phyloP scores from a whole-genome alignment of 1,140 invertebrate genomes.

The Zaprionus lachaisei region DNA sequence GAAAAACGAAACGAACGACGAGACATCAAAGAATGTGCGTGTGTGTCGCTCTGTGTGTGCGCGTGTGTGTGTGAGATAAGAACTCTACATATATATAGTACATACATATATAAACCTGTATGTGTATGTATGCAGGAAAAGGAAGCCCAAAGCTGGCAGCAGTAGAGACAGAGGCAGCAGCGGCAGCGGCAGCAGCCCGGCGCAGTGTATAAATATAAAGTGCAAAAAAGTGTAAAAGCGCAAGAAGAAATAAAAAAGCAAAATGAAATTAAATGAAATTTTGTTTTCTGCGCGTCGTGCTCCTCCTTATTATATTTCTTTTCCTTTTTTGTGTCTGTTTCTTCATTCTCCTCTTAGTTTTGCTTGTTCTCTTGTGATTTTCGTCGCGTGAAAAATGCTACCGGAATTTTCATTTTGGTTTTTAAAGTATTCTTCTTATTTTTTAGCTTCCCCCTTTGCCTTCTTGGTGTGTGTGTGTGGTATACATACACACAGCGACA shows the following conservation, averaged over 20 bases:
- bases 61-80: constrained; percentile 37
- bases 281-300: constrained; percentile 18
- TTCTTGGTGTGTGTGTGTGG: constrained; percentile 70
- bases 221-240: constrained; percentile 43
- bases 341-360: constrained; percentile 17
- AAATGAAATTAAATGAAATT: constrained; percentile 23
- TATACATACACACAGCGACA: constrained; percentile 77
- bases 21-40: constrained; percentile 38
- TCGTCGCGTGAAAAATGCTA: constrained; percentile 45
- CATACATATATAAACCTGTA: constrained; percentile 14
- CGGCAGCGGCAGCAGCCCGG: constrained; percentile 30
- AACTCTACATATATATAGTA: constrained; percentile 20
- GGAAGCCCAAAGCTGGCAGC: constrained; percentile 25
- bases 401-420: constrained; percentile 66
- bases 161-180: not conserved
- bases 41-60: constrained; percentile 15
- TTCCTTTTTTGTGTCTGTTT: constrained; percentile 12
- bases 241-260: constrained; percentile 35
- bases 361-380: constrained; percentile 18
- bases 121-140: constrained; percentile 48
- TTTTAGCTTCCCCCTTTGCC: constrained; percentile 25
- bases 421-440: constrained; percentile 56
- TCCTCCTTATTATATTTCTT: constrained; percentile 11
- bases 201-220: constrained; percentile 53
- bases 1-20: constrained; percentile 22